These are phyloP conservation scores for Caerostris extrusa DNA, from an alignment of 1,140 invertebrate species.

Conservation along the genomic window DNA sequence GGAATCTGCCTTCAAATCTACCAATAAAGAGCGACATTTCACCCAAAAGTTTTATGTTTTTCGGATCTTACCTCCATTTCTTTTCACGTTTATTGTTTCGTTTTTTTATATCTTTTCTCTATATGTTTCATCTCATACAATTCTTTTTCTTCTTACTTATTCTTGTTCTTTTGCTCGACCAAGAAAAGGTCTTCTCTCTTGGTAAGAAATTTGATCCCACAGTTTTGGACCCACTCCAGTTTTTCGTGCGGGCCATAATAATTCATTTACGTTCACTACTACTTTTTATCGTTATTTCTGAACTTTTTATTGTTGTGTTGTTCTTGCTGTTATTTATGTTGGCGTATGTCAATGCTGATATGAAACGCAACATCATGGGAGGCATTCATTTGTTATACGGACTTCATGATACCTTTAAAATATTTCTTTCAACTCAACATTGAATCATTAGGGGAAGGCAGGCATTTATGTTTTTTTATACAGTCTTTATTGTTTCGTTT, in stretches of 20 bases:
- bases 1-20: too few relatives aligned
- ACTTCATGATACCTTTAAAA: not conserved
- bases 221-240: not conserved
- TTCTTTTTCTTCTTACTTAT: not conserved
- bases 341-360: not conserved
- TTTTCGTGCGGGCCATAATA: not conserved
- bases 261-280: not conserved
- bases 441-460: too few relatives aligned
- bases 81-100: not conserved
- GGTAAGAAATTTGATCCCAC: not conserved
- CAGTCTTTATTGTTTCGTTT: not conserved
- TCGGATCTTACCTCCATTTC: too few relatives aligned
- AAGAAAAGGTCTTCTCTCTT: not conserved
- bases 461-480: too few relatives aligned
- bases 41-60: too few relatives aligned
- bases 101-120: not conserved
- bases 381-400: not conserved
- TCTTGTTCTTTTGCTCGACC: not conserved
- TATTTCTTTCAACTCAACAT: slow-evolving; percentile 1
- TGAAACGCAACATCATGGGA: not conserved
- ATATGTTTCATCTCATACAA: not conserved
- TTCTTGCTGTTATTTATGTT: not conserved
- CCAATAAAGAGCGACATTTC: too few relatives aligned
- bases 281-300: not conserved
- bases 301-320: not conserved